Evolutionary conservation across 2,113 vertebrate genomes (phyloP).

Genomic region (Podarcis cretensis): DNA sequence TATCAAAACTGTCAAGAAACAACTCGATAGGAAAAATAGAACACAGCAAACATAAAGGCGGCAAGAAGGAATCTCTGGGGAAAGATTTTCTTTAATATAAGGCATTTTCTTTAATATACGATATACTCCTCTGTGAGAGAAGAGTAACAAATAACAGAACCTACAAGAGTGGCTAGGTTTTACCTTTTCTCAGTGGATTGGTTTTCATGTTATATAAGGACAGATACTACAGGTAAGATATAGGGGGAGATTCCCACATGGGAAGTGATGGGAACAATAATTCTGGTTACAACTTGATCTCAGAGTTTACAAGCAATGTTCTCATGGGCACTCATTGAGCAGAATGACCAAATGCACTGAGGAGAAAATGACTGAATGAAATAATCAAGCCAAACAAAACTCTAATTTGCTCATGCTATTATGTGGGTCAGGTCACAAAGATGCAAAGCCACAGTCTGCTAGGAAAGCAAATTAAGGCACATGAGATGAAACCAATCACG

Average conservation of each 20-base stretch:
- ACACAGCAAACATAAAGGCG: conserved; percentile 2
- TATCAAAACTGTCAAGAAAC: fast-evolving
- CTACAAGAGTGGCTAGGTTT: background rate
- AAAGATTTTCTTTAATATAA: background rate
- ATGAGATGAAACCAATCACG: conserved; percentile 14
- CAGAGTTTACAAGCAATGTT: background rate
- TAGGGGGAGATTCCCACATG: background rate
- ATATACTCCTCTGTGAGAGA: background rate
- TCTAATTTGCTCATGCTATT: background rate
- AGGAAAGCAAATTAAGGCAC: conserved; percentile 14
- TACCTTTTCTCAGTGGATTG: background rate
- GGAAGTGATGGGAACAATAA: background rate
- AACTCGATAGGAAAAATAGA: background rate
- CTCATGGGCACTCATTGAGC: background rate
- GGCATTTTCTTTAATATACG: background rate
- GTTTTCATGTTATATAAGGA: background rate
- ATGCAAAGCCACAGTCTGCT: conserved; percentile 10
- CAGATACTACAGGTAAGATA: background rate
- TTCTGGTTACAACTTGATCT: background rate
- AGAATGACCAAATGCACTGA: background rate
- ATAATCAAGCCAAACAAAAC: background rate
- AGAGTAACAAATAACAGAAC: background rate
- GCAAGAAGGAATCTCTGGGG: background rate
- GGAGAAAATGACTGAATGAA: background rate
- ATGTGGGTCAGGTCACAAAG: conserved; percentile 7